phyloP scores from a whole-genome alignment of 2,797 vertebrate genomes.

The Coilia nasus region DNA sequence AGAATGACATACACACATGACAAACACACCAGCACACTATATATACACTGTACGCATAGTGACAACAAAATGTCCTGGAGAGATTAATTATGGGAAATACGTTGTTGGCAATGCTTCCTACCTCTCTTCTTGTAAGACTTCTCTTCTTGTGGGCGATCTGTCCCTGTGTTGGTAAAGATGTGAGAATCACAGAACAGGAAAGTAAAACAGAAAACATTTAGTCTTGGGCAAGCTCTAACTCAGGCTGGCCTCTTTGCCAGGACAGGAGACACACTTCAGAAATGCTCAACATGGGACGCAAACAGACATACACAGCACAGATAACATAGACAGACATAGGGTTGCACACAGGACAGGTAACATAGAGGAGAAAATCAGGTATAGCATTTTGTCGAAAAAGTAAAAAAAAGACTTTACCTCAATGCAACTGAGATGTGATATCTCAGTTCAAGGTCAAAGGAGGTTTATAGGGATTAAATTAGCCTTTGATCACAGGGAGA shows the following conservation, averaged over 20 bases:
- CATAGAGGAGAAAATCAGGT: too few species aligned
- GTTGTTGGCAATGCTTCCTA: neutral
- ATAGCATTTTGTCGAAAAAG: too few species aligned
- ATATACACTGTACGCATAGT: neutral
- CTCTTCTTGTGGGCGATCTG: constrained; percentile 37
- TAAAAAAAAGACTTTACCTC: too few species aligned
- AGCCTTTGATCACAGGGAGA: neutral
- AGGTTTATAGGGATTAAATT: neutral
- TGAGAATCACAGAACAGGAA: constrained; percentile 48
- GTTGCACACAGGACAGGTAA: too few species aligned
- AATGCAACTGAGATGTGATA: neutral
- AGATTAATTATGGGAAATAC: neutral
- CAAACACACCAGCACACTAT: too few species aligned
- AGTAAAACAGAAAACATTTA: neutral
- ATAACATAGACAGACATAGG: too few species aligned
- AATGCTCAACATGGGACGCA: neutral
- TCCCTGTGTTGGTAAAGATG: constrained; percentile 43
- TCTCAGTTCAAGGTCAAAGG: neutral
- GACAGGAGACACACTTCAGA: neutral
- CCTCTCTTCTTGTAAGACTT: constrained; percentile 31
- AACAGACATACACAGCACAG: too few species aligned
- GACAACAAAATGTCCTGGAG: neutral
- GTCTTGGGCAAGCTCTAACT: neutral
- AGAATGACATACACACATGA: neutral
- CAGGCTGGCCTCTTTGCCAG: neutral